phyloP scores from a whole-genome alignment of 2,797 vertebrate species.

The Myotis planiceps region DNA sequence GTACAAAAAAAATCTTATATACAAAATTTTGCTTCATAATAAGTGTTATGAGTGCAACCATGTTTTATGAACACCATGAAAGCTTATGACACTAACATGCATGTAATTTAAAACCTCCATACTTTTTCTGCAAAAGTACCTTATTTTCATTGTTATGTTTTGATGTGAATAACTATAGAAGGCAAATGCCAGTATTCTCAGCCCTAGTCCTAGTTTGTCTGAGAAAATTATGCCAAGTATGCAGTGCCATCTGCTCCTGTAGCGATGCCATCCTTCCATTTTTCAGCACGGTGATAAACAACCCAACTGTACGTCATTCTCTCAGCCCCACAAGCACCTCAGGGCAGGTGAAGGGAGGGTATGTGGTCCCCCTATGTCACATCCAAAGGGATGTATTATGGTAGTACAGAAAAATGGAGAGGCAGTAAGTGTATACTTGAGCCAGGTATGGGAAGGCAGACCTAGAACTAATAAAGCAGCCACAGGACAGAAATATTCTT shows the following conservation, averaged over 20 bases:
- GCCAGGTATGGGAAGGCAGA: background rate
- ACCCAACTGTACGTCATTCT: slow-evolving; percentile 76
- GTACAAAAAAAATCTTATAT: background rate
- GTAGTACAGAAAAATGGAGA: slow-evolving; percentile 53
- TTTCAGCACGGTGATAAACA: slow-evolving; percentile 83
- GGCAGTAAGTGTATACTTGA: slow-evolving; percentile 49
- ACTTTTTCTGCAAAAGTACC: slow-evolving; percentile 59
- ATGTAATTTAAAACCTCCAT: slow-evolving; percentile 59
- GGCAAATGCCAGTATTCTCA: slow-evolving; percentile 84
- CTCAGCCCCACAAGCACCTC: slow-evolving; percentile 75
- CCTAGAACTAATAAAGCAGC: background rate
- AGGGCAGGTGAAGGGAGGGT: slow-evolving; percentile 75
- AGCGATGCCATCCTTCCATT: slow-evolving; percentile 86
- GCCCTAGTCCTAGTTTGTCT: slow-evolving; percentile 83
- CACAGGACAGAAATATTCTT: background rate
- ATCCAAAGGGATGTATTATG: slow-evolving; percentile 71
- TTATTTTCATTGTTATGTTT: slow-evolving; percentile 77
- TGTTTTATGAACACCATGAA: background rate
- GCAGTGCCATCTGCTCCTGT: slow-evolving; percentile 87
- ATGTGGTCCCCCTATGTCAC: slow-evolving; percentile 11
- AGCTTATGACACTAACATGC: slow-evolving; percentile 8
- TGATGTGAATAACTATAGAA: slow-evolving; percentile 79
- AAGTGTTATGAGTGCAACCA: background rate
- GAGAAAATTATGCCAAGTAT: slow-evolving; percentile 84
- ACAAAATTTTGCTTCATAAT: slow-evolving; percentile 23